Base-by-base conservation (phyloP, 2,113 vertebrate genomes). In the Ornithorhynchus anatinus region DNA sequence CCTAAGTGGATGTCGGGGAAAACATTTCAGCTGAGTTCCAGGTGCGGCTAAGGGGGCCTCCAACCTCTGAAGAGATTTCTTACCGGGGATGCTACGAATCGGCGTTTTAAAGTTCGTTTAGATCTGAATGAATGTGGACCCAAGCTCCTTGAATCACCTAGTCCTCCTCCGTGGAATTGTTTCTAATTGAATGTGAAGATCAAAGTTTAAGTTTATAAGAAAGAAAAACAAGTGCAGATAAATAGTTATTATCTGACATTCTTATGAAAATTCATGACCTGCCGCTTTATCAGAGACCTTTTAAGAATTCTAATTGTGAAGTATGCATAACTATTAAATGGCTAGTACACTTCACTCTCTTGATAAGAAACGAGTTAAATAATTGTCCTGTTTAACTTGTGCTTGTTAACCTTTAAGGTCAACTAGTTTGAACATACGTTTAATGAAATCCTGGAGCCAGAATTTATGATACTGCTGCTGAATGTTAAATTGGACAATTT, bases 401-500 rank as follows among this genome's bases (percentile, higher is more conserved):
- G 94, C 93, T 94, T 94, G 94, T 95, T 95, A 95, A 95, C 94
- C 93, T 95, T 94, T 94, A 91, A 94, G 94, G 94, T 95, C 94
- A 95, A 94, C 93, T 94, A 93, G 94, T 95, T 94, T 92, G 93
- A 95, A 94, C 94, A 95, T 94, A 94, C 93, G 91, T 95, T 95
- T 94, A 94, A 95, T 94, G 94, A 95, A 95, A 94, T 95, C 93
- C 91, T 92, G 87, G 91, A 93, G 92, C 89, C 89, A 91, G 92
- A 94, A 94, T 95, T 94, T 95, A 94, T 94, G 93, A 91, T 91
- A 93, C 92, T 90, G 92, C 92, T 80, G 88, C 91, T 94, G 94
- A 94, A 95, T 94, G 94, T 92, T 93, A 95, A 94, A 95, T 94
- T 94, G 94, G 92, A 95, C 94, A 94, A 95, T 95, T 95, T 95